Evolutionary conservation across 2,888 invertebrate species (phyloP).

Genomic region (Sepiola atlantica): DNA sequence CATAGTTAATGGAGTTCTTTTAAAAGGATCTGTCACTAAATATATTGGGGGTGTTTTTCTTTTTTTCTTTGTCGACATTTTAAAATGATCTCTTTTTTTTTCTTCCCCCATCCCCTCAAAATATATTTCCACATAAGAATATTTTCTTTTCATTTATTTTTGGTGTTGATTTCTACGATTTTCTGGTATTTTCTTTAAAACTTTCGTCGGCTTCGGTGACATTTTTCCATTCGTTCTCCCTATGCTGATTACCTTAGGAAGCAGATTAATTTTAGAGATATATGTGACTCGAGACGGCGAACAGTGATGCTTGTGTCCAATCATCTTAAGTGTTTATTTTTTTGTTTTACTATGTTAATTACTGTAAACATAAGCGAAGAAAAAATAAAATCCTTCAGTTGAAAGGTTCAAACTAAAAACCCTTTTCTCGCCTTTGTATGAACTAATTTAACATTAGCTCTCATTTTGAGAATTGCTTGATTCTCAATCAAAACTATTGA

Average conservation of each 20-base stretch:
- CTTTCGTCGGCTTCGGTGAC: not conserved
- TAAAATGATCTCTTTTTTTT: not conserved
- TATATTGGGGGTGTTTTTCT: not conserved
- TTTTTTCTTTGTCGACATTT: not conserved
- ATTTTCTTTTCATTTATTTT: constrained; percentile 22
- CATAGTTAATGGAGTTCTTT: not conserved
- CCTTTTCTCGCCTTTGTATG: not conserved
- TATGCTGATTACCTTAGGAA: not conserved
- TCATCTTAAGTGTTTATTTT: not conserved
- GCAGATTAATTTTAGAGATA: not conserved
- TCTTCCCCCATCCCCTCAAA: not conserved
- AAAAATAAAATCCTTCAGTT: not conserved
- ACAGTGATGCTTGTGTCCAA: not conserved
- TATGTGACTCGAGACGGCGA: not conserved
- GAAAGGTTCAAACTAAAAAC: not conserved
- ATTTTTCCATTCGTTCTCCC: not conserved
- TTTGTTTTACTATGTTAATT: not conserved
- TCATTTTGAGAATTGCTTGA: too few relatives aligned
- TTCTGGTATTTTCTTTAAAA: not conserved
- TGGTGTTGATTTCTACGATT: not conserved
- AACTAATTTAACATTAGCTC: too few relatives aligned
- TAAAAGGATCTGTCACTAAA: constrained; percentile 32
- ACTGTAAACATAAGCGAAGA: not conserved
- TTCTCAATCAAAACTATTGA: too few relatives aligned
- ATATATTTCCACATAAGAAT: not conserved